Conservation (phyloP, 2,888 invertebrate genomes). For the Hylaea fasciaria region DNA sequence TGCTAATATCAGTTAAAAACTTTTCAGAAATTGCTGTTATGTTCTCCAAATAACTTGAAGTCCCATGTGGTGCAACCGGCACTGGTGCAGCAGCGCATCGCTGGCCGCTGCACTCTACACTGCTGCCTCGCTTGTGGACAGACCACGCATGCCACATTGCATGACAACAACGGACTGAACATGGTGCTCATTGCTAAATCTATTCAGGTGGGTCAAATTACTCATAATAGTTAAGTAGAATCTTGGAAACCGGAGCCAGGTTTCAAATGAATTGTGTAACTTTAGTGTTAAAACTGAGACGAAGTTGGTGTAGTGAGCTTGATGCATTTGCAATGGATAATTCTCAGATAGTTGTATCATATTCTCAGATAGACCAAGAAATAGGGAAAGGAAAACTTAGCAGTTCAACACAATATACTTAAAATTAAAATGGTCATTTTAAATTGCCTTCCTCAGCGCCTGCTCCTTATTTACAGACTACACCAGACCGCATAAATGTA, state of each 20-base stretch:
- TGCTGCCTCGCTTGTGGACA: constrained; percentile 87
- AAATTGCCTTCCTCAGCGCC: not conserved
- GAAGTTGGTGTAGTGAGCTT: no score
- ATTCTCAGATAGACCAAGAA: no score
- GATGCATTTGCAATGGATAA: no score
- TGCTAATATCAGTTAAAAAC: not conserved
- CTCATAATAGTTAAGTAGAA: not conserved
- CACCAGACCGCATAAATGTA: constrained; percentile 84
- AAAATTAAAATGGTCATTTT: not conserved
- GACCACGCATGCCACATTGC: constrained; percentile 86
- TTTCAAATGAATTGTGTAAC: no score
- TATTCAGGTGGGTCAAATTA: constrained; percentile 68
- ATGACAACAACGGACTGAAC: constrained; percentile 70
- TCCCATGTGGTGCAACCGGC: constrained; percentile 85
- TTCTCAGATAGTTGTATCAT: no score
- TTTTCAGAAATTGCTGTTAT: constrained; percentile 80
- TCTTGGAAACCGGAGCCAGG: no score
- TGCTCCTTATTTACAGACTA: constrained; percentile 74
- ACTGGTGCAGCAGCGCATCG: constrained; percentile 80
- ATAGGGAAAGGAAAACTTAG: no score
- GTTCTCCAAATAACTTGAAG: constrained; percentile 76
- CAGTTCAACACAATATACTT: no score
- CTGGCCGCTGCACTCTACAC: constrained; percentile 86
- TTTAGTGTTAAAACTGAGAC: no score
- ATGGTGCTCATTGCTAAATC: constrained; percentile 84